phyloP scores from a whole-genome alignment of 1,140 invertebrate species.

The Euwallacea similis region DNA sequence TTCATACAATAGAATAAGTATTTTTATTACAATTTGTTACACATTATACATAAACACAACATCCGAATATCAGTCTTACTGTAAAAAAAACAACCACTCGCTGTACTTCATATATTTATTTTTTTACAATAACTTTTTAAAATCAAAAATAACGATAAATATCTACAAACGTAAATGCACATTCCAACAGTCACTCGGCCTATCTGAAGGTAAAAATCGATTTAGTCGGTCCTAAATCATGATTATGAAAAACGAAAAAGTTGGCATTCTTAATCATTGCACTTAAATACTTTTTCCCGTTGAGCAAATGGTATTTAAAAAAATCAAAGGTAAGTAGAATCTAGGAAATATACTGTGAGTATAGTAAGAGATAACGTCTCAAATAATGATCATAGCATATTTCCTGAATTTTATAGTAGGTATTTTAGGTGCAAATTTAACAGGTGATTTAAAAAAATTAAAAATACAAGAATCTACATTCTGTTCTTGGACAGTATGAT shows the following conservation, averaged over 20 bases:
- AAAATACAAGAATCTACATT: not conserved
- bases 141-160: slow-evolving; percentile 34
- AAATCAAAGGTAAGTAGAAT: no score
- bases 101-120: slow-evolving; percentile 33
- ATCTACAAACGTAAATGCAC: slow-evolving; percentile 50
- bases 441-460: not conserved
- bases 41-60: slow-evolving; percentile 46
- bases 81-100: slow-evolving; percentile 39
- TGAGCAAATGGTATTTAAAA: no score
- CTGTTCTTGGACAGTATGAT: no score
- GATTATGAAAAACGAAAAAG: no score
- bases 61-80: slow-evolving; percentile 51
- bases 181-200: slow-evolving; percentile 50
- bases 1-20: slow-evolving; percentile 4
- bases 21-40: slow-evolving; percentile 38
- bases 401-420: not conserved
- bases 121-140: slow-evolving; percentile 27
- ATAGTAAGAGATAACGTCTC: not conserved
- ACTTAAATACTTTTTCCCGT: no score
- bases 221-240: no score
- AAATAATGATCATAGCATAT: not conserved
- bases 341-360: no score
- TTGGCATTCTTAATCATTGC: no score
- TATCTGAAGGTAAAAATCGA: slow-evolving; percentile 30
- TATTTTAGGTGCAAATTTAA: not conserved